Percentiles rank a stretch among this genome's conserved stretches.
Evolutionary conservation across 2,797 vertebrate species (phyloP).

Genomic region (Acanthiza pusilla): DNA sequence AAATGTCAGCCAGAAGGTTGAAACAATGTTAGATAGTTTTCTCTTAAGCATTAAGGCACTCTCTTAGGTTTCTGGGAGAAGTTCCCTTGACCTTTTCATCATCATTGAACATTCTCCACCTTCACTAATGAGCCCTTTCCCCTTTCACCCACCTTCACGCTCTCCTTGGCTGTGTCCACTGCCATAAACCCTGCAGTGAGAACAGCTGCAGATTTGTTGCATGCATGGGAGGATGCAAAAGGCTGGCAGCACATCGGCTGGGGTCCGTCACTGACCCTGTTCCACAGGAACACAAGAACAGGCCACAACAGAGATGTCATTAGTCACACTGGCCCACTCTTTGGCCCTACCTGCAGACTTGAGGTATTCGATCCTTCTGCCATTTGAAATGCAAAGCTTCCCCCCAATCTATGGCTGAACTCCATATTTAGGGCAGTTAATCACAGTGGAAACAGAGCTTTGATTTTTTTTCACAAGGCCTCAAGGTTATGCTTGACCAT

Average conservation of each 20-base stretch:
- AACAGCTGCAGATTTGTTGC: background rate
- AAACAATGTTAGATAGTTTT: background rate
- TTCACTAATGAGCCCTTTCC: background rate
- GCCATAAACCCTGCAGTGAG: background rate
- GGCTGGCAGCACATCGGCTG: background rate
- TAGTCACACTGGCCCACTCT: background rate
- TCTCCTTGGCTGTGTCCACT: background rate
- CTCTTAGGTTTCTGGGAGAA: background rate
- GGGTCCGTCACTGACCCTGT: background rate
- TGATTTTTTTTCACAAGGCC: background rate
- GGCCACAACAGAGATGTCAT: background rate
- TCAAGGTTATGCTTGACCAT: background rate
- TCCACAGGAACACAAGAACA: background rate
- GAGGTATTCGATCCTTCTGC: background rate
- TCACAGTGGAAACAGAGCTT: background rate
- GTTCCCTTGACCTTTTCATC: background rate
- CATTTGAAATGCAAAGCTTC: background rate
- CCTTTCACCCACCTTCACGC: background rate
- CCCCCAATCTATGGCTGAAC: background rate
- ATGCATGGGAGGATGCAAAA: background rate
- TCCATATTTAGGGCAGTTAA: background rate
- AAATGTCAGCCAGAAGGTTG: constrained; percentile 15
- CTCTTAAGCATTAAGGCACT: background rate
- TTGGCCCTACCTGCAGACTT: background rate
- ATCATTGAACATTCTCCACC: background rate